Evolutionary conservation across 2,888 invertebrate genomes (phyloP), one percentile per base, ranked within the genome.

Genomic region (Pterostichus niger): DNA sequence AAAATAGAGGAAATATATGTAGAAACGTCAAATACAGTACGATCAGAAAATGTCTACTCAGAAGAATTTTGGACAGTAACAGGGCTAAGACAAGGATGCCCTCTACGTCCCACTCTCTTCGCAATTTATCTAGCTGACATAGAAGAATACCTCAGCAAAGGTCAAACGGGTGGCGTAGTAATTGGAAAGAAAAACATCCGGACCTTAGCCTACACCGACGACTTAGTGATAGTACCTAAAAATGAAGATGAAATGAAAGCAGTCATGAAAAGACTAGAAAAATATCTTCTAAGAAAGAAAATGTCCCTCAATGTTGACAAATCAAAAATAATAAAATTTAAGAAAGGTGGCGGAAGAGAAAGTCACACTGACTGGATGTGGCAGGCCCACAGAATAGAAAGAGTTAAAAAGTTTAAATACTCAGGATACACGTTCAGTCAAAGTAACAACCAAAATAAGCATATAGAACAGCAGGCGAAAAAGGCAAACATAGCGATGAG

Each of bases 351-450:
- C 3, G 81, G 80, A n/a, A 81, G 56, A 59, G 46, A 56, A 35
- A 64, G 7, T 6, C 75, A 64, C 13, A 10, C 10, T n/a, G 56
- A 77, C 7, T 84, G 83, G 84, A 64, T 2, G 17, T 85, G 49
- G 84, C 24, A 78, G 33, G 84, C 81, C 40, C 84, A 84, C 2
- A 78, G 78, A n/a, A 84, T 44, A 59, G 40, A 71, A 76, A 7
- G 83, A 17, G 84, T 85, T 6, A 85, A 84, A 49, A 77, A 83
- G 15, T 84, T 84, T 9, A 84, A 64, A 35, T 85, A 85, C 31
- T 13, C 85, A 9, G 84, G 84, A 1, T 85, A 83, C 46, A 35
- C n/a, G 6, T 40, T 84, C 10, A 35, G 59, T 7, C 64, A 64
- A 64, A 76, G 35, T 31, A 76, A 76, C 13, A 76, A 17, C 6